Conservation (phyloP, 2,113 vertebrate genomes). For the Chascanopsetta lugubris region DNA sequence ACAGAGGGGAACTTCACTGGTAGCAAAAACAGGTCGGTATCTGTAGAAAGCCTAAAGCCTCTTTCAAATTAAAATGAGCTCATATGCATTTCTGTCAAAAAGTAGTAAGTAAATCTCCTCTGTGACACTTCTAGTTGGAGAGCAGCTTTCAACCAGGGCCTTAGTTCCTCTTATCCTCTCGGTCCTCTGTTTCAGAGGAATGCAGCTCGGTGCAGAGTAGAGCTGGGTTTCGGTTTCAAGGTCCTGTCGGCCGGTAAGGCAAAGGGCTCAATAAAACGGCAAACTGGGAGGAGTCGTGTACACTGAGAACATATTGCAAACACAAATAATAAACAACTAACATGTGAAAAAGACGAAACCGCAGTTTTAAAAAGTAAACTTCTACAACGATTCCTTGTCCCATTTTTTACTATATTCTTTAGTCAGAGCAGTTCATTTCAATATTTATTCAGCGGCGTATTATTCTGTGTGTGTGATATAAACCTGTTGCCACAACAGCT, state of each 20-base stretch:
- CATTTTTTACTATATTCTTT: no score
- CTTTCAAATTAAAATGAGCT: no score
- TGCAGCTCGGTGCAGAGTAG: conserved; percentile 25
- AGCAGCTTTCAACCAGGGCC: conserved; percentile 23
- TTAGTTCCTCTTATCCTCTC: conserved; percentile 7
- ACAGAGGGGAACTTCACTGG: neutral
- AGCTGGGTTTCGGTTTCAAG: conserved; percentile 70
- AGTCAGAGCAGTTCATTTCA: no score
- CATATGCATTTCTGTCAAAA: no score
- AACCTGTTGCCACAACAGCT: neutral
- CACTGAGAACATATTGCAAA: conserved; percentile 49
- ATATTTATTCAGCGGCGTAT: no score
- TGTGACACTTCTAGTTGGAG: conserved; percentile 19
- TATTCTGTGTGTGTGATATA: neutral
- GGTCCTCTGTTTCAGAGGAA: conserved; percentile 46
- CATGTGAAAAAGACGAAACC: no score
- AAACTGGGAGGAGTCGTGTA: conserved; percentile 50
- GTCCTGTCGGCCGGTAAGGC: conserved; percentile 74
- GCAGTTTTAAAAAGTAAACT: no score
- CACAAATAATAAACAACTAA: conserved; percentile 14
- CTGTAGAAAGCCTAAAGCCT: no score
- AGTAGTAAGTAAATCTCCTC: neutral
- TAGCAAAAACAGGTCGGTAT: no score
- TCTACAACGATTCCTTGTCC: no score
- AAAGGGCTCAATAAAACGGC: conserved; percentile 68